Evolutionary conservation across 2,113 vertebrate species (phyloP), one percentile per base, ranked within the genome.

Genomic region (Poeciliopsis turrubarensis): DNA sequence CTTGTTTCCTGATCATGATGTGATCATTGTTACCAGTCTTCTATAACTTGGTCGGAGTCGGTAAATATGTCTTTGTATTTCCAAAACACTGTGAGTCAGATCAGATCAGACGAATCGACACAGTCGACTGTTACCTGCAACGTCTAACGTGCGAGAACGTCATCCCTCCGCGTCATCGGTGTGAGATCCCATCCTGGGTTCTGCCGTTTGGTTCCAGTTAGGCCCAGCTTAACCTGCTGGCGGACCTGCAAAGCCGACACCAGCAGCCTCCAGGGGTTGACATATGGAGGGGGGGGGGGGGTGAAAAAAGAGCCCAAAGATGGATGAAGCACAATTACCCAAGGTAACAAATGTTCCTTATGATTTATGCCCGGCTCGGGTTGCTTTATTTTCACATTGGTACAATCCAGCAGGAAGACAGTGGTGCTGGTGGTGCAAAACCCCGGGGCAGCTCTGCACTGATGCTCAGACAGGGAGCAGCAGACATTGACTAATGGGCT

Each of bases 361-460:
- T 95, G 94, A 95, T 95, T 94, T 94, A 95, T 94, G 90, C 87
- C 73, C 79, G n/a, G 89, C 92, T 95, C 89, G 10, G 72, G 92
- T 95, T 94, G 92, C 94, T 93, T 90, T 91, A 90, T 92, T 93
- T 92, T 89, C 34, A 86, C 89, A 91, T 65, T 86, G 80, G 84
- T 86, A 87, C 78, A 77, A 84, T 85, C 87, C 87, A 89, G 84
- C 79, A 83, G 84, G 82, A 92, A 88, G 93, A 93, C 91, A 91
- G 92, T 88, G 81, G 86, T 80, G 78, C 91, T 87, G 78, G 86
- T 82, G 81, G 70, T 66, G 82, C 61, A 2, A 2, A 63, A 75
- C 81, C 93, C 87, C 3, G 69, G 77, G 92, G 89, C 90, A 70
- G 78, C 75, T 83, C 78, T 61, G 51, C 39, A 83, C 79, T 82